These are phyloP conservation scores for Salticus scenicus DNA, from an alignment of 2,888 invertebrate genomes.

Conservation along the genomic window DNA sequence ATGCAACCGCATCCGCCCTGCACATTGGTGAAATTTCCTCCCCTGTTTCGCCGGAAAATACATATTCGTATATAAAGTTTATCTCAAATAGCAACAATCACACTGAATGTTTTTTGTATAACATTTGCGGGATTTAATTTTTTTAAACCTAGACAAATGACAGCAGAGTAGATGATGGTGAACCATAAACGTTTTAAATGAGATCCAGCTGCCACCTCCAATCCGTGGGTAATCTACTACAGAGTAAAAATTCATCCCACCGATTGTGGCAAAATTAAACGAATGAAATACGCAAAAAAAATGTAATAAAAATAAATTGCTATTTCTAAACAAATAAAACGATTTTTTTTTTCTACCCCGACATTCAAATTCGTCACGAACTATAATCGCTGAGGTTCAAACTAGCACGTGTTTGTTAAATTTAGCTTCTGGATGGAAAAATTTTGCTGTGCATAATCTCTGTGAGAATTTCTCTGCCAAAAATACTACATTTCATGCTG, in stretches of 20 bases:
- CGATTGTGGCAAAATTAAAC: conserved; percentile 59
- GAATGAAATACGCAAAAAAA: neutral
- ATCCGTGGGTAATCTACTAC: neutral
- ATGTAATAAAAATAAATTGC: neutral
- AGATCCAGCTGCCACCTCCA: neutral
- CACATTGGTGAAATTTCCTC: conserved; percentile 62
- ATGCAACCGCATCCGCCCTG: conserved; percentile 55
- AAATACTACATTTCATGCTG: conserved; percentile 10
- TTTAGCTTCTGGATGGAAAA: conserved; percentile 19
- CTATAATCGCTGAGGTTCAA: neutral
- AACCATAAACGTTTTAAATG: conserved; percentile 17
- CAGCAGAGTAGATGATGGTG: neutral
- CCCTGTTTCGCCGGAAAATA: conserved; percentile 1
- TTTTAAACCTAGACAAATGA: neutral
- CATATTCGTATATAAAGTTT: conserved; percentile 57
- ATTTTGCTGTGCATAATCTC: conserved; percentile 47
- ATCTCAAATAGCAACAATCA: conserved; percentile 67
- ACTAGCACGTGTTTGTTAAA: conserved; percentile 21
- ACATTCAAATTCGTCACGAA: conserved; percentile 56
- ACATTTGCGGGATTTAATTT: conserved; percentile 58
- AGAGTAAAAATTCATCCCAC: conserved; percentile 36
- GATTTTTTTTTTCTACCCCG: neutral
- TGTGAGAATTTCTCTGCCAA: conserved; percentile 44
- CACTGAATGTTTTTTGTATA: conserved; percentile 24
- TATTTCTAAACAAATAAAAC: conserved; percentile 50